phyloP scores from a whole-genome alignment of 2,797 vertebrate genomes.

The Apogon hyalosoma region DNA sequence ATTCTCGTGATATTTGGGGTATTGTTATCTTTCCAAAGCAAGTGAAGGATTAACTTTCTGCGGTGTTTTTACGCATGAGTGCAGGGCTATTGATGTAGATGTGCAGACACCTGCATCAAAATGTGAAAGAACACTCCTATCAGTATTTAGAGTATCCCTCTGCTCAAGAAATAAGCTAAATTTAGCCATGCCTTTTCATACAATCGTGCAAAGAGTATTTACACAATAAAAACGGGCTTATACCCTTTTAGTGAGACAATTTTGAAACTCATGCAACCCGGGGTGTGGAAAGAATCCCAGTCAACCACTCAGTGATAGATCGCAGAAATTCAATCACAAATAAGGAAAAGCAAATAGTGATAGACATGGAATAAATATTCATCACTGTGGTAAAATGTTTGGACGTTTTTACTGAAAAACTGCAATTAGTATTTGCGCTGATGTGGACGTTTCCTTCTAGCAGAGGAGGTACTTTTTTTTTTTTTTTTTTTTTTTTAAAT shows the following conservation, averaged over 20 bases:
- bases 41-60: conserved; percentile 24
- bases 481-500: conserved; percentile 1
- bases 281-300: neutral
- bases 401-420: conserved; percentile 35
- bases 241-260: too few species aligned
- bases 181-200: neutral
- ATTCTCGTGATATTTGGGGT: conserved; percentile 3
- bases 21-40: neutral
- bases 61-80: conserved; percentile 37
- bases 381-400: conserved; percentile 57
- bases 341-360: conserved; percentile 47
- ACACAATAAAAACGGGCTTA: neutral
- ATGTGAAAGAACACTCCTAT: conserved; percentile 12
- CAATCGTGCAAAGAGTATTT: neutral
- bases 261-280: neutral
- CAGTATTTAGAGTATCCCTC: neutral
- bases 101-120: conserved; percentile 49
- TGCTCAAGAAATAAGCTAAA: neutral
- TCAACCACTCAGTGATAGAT: conserved; percentile 58
- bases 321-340: conserved; percentile 45
- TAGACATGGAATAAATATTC: conserved; percentile 44
- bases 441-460: conserved; percentile 43
- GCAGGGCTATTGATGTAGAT: conserved; percentile 22
- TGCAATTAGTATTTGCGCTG: conserved; percentile 27
- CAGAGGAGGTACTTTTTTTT: conserved; percentile 6